Evolutionary conservation across 2,797 vertebrate genomes (phyloP).

Genomic region (Gambusia yucatana): DNA sequence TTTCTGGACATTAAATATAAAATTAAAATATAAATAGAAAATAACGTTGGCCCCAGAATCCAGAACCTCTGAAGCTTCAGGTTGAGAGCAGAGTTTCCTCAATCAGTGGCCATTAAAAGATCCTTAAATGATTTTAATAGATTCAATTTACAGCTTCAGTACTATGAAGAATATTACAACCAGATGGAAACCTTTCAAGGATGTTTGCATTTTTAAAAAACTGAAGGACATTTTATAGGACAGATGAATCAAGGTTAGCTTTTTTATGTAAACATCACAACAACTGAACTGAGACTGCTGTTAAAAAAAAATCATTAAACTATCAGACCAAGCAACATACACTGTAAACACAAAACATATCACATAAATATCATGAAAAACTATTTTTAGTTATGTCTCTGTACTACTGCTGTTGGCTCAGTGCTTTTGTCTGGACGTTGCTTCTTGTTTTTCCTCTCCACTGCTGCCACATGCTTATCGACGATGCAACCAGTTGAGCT

Average conservation of each 20-base stretch:
- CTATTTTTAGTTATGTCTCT: neutral
- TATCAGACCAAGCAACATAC: neutral
- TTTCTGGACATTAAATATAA: neutral
- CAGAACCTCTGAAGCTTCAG: no score
- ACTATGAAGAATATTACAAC: neutral
- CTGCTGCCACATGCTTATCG: neutral
- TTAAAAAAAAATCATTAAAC: neutral
- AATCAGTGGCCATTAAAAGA: neutral
- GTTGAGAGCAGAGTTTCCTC: neutral
- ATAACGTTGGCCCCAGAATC: neutral
- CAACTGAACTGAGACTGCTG: neutral
- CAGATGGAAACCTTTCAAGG: neutral
- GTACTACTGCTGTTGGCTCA: neutral
- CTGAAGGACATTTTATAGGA: no score
- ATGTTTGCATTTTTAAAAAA: neutral
- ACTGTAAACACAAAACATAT: neutral
- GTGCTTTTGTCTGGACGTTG: neutral
- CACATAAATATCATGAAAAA: neutral
- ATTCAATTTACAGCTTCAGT: neutral
- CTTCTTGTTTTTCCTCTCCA: neutral
- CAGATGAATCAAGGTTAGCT: neutral
- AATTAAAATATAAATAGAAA: neutral
- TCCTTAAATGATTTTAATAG: neutral
- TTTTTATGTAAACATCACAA: neutral
- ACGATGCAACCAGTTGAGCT: neutral